Conservation (phyloP, 64 coral and sea anemone genomes). For the Actinia tenebrosa region DNA sequence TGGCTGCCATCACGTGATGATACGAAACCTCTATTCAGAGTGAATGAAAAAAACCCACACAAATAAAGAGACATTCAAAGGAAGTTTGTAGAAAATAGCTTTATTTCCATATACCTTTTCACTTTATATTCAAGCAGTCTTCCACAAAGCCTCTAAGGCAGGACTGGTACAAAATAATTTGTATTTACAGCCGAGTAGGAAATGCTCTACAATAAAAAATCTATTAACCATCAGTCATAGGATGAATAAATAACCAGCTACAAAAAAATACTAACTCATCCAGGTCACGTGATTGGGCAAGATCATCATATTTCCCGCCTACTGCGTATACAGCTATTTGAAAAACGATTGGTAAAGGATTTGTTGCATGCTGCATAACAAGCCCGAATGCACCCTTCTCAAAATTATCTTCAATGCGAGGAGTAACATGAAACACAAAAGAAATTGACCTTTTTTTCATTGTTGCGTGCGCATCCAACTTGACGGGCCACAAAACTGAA, state of each 20-base stretch:
- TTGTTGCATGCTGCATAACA: no score
- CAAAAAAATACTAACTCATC: background rate
- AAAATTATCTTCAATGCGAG: no score
- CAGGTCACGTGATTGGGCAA: slow-evolving; percentile 1
- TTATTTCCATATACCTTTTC: slow-evolving; percentile 1
- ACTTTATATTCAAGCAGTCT: background rate
- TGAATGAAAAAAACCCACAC: no score
- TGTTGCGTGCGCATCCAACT: no score
- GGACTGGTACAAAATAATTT: slow-evolving; percentile 13
- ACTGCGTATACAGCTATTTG: background rate
- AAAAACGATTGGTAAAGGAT: no score
- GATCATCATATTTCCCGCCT: background rate
- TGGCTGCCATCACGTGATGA: no score
- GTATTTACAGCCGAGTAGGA: slow-evolving; percentile 17
- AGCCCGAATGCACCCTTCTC: no score
- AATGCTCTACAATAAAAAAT: slow-evolving; percentile 20
- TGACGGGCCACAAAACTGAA: no score
- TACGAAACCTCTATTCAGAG: no score
- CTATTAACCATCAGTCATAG: background rate
- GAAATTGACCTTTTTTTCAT: no score
- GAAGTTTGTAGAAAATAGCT: slow-evolving; percentile 1
- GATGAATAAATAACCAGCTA: slow-evolving; percentile 9
- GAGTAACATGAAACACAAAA: no score
- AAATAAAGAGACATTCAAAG: background rate
- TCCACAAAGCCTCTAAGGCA: slow-evolving; percentile 10